Percentiles rank a stretch among this genome's conserved stretches.
Conservation (phyloP, 2,113 vertebrate species). For the Chaetops frenatus region DNA sequence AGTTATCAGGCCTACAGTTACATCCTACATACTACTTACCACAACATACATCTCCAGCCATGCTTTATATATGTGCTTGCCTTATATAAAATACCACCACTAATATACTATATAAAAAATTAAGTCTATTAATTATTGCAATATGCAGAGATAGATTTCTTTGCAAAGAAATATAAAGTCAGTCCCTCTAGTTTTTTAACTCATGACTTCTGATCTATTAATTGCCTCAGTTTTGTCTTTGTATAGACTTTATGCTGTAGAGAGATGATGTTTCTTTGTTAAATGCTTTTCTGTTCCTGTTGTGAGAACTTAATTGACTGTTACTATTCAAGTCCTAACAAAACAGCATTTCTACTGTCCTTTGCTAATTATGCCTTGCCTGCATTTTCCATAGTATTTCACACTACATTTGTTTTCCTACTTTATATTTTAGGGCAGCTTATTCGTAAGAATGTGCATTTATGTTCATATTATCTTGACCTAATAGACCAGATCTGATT, state of each 20-base stretch:
- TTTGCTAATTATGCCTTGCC: conserved; percentile 56
- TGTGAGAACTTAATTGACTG: conserved; percentile 66
- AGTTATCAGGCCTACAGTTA: not conserved
- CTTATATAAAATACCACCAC: not conserved
- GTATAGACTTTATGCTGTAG: not conserved
- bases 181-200: not conserved
- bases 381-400: conserved; percentile 49
- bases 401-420: conserved; percentile 64
- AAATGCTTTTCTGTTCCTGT: conserved; percentile 56
- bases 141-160: not conserved
- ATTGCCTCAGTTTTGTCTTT: conserved; percentile 9
- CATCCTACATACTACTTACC: not conserved
- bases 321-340: conserved; percentile 56
- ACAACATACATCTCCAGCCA: not conserved
- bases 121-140: not conserved
- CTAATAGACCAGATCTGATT: conserved; percentile 58
- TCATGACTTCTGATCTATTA: not conserved
- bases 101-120: not conserved
- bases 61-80: not conserved
- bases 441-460: conserved; percentile 52
- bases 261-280: conserved; percentile 48
- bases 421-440: conserved; percentile 55
- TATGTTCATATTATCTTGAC: conserved; percentile 56
- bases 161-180: not conserved
- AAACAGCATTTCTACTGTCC: conserved; percentile 55